Evolutionary conservation across 2,888 invertebrate species (phyloP), one percentile per base, ranked within the genome.

Genomic region (Himalopsyche anomala): DNA sequence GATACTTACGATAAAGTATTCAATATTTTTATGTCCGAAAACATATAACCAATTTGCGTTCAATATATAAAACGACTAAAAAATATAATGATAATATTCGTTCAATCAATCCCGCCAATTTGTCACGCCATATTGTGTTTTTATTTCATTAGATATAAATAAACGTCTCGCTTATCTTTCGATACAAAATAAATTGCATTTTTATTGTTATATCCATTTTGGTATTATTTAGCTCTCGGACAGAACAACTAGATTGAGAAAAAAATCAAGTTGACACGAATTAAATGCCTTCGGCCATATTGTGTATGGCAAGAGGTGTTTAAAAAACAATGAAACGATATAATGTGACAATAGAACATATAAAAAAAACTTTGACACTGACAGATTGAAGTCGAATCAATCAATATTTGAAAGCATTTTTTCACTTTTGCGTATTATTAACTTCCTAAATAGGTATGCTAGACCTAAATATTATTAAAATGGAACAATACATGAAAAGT

Each of bases 81-180:
- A 74, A 74, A 36, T 38, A 74, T 38, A 74, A 38, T 74, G 4
- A 38, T 38, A 74, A 74, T 74, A 38, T 74, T 74, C 74, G 74
- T 11, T 74, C 74, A 36, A 74, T 74, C 74, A 74, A 74, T 74
- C 36, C 74, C 11, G 74, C 38, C 74, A 74, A 74, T 74, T 74
- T 74, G 74, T 74, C 74, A 74, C 74, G 74, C 74, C 36, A 74
- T 74, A 74, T 69, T 69, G 74, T 74, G 36, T 74, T 74, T 74
- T 74, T 74, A 74, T 74, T 74, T 74, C 74, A 74, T 74, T 74
- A 74, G 74, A 74, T 74, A 74, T 15, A 74, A 74, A 74, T 74
- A 74, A 74, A 74, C 36, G 74, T 36, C 74, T 15, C 74, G 15
- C 36, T 74, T 74, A 74, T 74, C 74, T 74, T 74, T 74, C 15